A percentile compares a stretch with the other conserved stretches of the same genome.
phyloP scores from a whole-genome alignment of 2,113 vertebrate genomes.

The Lamprologus lemairii region DNA sequence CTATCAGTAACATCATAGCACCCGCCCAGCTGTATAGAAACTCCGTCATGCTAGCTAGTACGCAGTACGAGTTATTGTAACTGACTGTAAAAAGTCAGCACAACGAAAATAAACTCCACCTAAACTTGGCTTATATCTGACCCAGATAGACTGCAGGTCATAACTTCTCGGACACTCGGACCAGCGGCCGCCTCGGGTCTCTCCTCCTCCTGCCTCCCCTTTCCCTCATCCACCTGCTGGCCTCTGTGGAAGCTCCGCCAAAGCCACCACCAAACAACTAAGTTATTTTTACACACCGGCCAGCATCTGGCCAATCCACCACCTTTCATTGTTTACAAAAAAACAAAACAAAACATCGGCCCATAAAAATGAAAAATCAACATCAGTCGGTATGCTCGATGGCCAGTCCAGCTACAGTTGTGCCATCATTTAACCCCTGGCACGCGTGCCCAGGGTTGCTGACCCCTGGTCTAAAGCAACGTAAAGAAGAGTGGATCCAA shows the following conservation, averaged over 20 bases:
- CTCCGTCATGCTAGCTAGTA: fast-evolving
- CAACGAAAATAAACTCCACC: not conserved
- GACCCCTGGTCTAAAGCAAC: fast-evolving
- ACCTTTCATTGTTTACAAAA: not conserved
- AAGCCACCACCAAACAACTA: not conserved
- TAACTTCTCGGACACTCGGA: not conserved
- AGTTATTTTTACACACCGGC: not conserved
- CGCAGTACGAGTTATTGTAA: fast-evolving
- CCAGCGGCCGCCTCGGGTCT: fast-evolving
- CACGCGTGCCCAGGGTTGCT: not conserved
- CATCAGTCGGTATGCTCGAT: fast-evolving
- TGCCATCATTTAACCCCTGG: not conserved
- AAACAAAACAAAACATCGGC: not conserved
- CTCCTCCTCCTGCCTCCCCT: not conserved
- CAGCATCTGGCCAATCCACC: not conserved
- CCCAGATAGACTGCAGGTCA: not conserved
- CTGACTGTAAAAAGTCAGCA: not conserved
- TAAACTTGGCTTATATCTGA: not conserved
- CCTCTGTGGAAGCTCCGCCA: not conserved
- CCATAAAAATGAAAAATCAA: not conserved
- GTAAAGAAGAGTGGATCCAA: not conserved
- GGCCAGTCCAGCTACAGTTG: not conserved
- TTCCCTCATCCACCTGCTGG: fast-evolving
- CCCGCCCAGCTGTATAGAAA: fast-evolving
- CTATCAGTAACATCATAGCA: fast-evolving